Conservation (phyloP, 2,797 vertebrate species). For the Sebastes itinus region DNA sequence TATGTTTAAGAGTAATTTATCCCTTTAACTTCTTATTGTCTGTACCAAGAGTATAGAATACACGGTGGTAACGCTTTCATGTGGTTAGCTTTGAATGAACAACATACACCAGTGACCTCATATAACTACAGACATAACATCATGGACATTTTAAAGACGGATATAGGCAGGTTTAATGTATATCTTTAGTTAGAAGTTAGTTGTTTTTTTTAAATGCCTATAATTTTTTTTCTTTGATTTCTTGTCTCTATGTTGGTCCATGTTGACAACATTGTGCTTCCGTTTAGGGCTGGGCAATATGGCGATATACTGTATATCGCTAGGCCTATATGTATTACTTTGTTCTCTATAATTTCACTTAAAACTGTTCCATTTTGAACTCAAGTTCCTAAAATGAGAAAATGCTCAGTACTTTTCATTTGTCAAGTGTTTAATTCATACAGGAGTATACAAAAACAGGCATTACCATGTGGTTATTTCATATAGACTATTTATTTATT, state of each 20-base stretch:
- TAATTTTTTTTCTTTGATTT: background rate
- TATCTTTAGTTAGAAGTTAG: background rate
- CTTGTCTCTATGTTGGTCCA: background rate
- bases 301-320: no score
- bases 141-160: background rate
- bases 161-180: background rate
- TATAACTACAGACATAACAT: background rate
- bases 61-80: background rate
- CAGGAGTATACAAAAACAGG: no score
- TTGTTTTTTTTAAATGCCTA: background rate
- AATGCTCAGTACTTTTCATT: no score
- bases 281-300: no score
- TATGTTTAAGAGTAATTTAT: background rate
- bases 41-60: background rate
- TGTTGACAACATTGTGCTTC: background rate
- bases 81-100: background rate
- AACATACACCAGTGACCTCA: background rate
- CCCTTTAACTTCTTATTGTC: background rate
- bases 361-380: no score
- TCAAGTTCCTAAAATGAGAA: no score
- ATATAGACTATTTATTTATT: no score
- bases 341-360: no score
- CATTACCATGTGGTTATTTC: no score
- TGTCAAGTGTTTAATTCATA: no score
- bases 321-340: no score